These are phyloP conservation scores for Haliclona indistincta DNA, from an alignment of 37 sponge, comb jelly and placozoan genomes.

Conservation along the genomic window DNA sequence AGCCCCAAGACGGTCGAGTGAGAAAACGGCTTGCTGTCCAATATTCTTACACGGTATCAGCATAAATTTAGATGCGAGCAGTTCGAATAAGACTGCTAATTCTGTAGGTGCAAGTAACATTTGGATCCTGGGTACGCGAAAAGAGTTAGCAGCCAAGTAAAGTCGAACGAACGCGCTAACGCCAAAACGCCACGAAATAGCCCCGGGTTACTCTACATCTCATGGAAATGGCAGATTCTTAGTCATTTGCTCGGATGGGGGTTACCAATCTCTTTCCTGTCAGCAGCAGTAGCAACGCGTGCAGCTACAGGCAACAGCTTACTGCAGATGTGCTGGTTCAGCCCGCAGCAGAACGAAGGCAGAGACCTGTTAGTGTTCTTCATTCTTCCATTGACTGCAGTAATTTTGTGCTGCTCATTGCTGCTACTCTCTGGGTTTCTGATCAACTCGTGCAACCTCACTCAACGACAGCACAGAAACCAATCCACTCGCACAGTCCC, in stretches of 20 bases:
- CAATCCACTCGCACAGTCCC: background rate
- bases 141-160: no score
- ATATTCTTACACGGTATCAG: no score
- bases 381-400: slow-evolving; percentile 33
- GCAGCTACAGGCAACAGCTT: slow-evolving; percentile 31
- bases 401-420: slow-evolving; percentile 26
- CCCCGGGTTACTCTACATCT: no score
- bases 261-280: slow-evolving; percentile 29
- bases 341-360: slow-evolving; percentile 11
- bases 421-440: slow-evolving; percentile 38
- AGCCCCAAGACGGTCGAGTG: no score
- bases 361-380: slow-evolving; percentile 28
- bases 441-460: background rate
- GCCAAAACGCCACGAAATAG: no score
- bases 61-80: no score
- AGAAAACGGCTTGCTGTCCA: no score
- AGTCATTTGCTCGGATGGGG: slow-evolving; percentile 55
- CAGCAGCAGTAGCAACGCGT: slow-evolving; percentile 5
- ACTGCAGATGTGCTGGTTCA: slow-evolving; percentile 41
- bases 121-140: no score
- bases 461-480: background rate
- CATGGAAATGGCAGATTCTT: background rate
- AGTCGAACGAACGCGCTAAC: no score
- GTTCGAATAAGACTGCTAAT: no score
- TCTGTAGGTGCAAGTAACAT: no score